Percentiles rank a stretch among this genome's conserved stretches.
Conservation (phyloP, 2,888 invertebrate genomes). For the Meloe dianella region DNA sequence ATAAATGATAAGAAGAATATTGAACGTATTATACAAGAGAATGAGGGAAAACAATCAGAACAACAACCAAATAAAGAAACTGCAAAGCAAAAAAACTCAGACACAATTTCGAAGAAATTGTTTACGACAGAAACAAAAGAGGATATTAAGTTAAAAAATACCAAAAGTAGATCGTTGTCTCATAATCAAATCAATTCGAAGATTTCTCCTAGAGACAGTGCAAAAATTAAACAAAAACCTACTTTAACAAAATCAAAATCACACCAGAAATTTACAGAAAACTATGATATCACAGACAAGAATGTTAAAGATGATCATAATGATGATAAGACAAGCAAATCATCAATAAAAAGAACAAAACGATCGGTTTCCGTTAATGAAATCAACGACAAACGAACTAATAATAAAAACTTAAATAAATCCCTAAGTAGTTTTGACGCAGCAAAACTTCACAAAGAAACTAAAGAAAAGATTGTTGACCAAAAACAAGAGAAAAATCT, state of each 20-base stretch:
- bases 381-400: constrained; percentile 13
- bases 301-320: constrained; percentile 6
- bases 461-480: constrained; percentile 11
- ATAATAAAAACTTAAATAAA: not conserved
- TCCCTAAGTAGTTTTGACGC: constrained; percentile 33
- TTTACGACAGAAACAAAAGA: constrained; percentile 18
- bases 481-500: not conserved
- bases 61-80: not conserved
- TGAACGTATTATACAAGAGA: too few relatives aligned
- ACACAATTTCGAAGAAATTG: not conserved
- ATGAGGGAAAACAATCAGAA: not conserved
- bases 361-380: constrained; percentile 23
- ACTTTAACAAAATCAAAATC: not conserved
- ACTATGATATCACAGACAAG: not conserved
- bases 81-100: too few relatives aligned
- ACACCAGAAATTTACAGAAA: not conserved
- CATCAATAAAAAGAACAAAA: constrained; percentile 1
- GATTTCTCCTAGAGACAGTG: not conserved
- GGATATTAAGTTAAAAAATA: constrained; percentile 21
- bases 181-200: constrained; percentile 1
- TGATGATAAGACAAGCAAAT: not conserved
- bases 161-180: constrained; percentile 21
- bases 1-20: not conserved
- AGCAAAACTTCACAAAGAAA: constrained; percentile 40
- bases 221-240: not conserved